Evolutionary conservation across 2,888 invertebrate genomes (phyloP).

Genomic region (Folsomia manolachei): DNA sequence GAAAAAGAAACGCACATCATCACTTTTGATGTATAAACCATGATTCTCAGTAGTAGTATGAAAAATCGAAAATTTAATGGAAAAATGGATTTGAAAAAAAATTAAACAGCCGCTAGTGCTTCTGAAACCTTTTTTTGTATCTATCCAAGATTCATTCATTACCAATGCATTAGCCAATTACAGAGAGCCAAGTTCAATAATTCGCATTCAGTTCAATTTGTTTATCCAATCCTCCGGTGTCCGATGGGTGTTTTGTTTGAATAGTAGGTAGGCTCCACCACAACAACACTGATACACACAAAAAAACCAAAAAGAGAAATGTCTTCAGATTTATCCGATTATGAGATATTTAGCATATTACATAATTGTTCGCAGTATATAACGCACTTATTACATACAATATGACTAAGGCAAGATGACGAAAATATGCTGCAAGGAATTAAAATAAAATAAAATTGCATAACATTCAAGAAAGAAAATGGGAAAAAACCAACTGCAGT

Average conservation of each 20-base stretch:
- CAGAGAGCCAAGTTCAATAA: slow-evolving; percentile 46
- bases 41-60: slow-evolving; percentile 8
- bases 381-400: no score
- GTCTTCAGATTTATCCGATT: slow-evolving; percentile 44
- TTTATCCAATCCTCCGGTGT: slow-evolving; percentile 44
- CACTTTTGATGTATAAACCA: slow-evolving; percentile 40
- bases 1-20: slow-evolving; percentile 51
- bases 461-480: no score
- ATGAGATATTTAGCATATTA: background rate
- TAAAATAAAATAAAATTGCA: background rate
- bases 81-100: background rate
- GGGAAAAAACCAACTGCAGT: no score
- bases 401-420: no score
- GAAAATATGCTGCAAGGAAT: no score
- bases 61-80: background rate
- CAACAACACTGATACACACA: slow-evolving; percentile 51
- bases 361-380: background rate
- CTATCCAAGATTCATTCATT: slow-evolving; percentile 40
- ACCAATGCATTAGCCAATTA: slow-evolving; percentile 47
- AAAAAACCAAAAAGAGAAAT: slow-evolving; percentile 51
- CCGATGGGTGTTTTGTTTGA: slow-evolving; percentile 47
- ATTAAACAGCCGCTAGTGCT: slow-evolving; percentile 28
- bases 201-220: slow-evolving; percentile 36
- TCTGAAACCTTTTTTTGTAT: slow-evolving; percentile 35
- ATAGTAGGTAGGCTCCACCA: slow-evolving; percentile 50